Conservation (phyloP, 2,113 vertebrate genomes). For the Motacilla alba region DNA sequence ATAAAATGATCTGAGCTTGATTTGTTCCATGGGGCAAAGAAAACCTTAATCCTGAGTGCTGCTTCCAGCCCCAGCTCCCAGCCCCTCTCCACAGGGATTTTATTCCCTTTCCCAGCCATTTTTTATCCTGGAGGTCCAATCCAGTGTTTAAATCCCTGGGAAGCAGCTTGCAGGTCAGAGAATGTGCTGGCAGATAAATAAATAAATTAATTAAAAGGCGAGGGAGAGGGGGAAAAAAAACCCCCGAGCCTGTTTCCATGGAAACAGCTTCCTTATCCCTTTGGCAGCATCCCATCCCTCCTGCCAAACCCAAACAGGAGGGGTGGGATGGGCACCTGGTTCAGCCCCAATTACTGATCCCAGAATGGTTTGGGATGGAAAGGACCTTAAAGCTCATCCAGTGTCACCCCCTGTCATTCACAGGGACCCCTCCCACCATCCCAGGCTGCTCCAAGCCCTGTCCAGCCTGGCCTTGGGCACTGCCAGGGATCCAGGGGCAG, state of each 20-base stretch:
- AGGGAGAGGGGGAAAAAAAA: not conserved
- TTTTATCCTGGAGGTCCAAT: not conserved
- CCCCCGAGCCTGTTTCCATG: constrained; percentile 39
- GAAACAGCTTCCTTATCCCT: constrained; percentile 25
- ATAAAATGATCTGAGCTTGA: fast-evolving
- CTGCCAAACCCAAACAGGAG: not conserved
- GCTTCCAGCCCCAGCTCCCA: not conserved
- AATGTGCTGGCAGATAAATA: not conserved
- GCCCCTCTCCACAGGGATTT: not conserved
- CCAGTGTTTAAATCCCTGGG: not conserved
- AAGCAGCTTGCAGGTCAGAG: not conserved
- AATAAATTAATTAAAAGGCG: not conserved
- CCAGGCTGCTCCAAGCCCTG: not conserved
- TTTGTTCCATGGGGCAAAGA: not conserved
- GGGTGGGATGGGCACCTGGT: not conserved
- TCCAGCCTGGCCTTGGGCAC: not conserved
- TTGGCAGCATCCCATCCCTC: not conserved
- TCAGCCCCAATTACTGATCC: fast-evolving
- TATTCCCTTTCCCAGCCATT: not conserved
- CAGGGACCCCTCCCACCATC: fast-evolving
- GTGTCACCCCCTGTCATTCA: fast-evolving
- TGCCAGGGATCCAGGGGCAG: not conserved
- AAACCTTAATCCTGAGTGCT: not conserved
- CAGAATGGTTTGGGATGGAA: not conserved
- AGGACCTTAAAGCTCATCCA: fast-evolving